Conservation (phyloP, 2,113 vertebrate genomes). For the Odocoileus virginianus region DNA sequence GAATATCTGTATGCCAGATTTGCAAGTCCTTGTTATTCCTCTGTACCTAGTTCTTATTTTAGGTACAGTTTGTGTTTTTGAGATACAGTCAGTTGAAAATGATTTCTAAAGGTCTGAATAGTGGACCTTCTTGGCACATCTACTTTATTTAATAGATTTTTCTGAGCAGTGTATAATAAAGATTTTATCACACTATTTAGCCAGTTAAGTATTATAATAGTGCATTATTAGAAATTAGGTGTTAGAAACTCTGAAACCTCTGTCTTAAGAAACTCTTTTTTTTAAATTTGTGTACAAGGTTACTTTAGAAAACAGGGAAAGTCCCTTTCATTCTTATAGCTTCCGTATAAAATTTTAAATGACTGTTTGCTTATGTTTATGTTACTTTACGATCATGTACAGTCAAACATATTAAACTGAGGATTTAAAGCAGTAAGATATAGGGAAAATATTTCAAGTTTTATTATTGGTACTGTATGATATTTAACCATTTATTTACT, state of each 20-base stretch:
- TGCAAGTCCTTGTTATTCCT: not conserved
- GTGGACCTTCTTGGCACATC: not conserved
- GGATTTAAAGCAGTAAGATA: not conserved
- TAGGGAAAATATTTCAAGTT: not conserved
- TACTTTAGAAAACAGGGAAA: not conserved
- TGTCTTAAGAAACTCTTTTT: not conserved
- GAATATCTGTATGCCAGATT: not conserved
- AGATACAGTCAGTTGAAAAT: not conserved
- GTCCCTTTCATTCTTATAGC: not conserved
- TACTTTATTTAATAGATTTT: not conserved
- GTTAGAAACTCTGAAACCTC: slow-evolving; percentile 1
- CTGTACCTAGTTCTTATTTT: not conserved
- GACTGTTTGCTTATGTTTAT: not conserved
- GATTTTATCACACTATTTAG: not conserved
- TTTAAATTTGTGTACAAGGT: not conserved
- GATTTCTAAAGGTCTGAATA: not conserved
- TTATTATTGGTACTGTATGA: not conserved
- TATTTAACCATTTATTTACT: not conserved
- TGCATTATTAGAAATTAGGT: not conserved
- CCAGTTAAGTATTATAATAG: not conserved
- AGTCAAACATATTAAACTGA: not conserved
- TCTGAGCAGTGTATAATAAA: not conserved
- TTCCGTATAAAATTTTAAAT: not conserved
- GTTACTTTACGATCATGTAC: not conserved
- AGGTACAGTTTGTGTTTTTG: slow-evolving; percentile 8